Evolutionary conservation across 2,113 vertebrate genomes (phyloP), one percentile per base, ranked within the genome.

Genomic region (Solenodon paradoxus): DNA sequence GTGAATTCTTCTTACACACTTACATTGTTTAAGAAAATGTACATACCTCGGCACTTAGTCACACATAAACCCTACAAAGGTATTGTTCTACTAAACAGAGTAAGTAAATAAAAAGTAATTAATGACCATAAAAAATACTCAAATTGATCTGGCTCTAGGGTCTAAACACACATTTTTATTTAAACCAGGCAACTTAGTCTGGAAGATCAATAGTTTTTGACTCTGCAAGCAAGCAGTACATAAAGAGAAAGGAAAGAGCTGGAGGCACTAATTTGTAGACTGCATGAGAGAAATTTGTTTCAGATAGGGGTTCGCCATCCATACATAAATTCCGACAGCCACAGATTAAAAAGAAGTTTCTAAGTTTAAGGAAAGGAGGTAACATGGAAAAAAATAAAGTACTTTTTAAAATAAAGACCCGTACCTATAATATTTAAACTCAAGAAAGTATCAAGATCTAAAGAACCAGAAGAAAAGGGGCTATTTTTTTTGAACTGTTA

Each of bases 311-410:
- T 63, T 53, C 92, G 42, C n/a, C 17, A 87, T 35, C 35, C 8
- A 51, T 79, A 69, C 68, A 61, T 16, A 47, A 82, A 87, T n/a
- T 30, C 38, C 79, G 55, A 45, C 42, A 72, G 47, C 74, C 26
- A 84, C 17, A 81, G 16, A 79, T 35, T 66, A 75, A 51, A 63
- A 86, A 71, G 19, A 71, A 16, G 42, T 89, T 45, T 40, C 9
- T 77, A 28, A 77, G 88, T 32, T 88, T 92, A 90, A 94, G 49
- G 11, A 75, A 85, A 89, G 86, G 38, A 77, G 28, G 28, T n/a
- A n/a, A n/a, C n/a, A 19, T 32, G 20, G 47, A 78, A 59, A 26
- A n/a, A n/a, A n/a, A n/a, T n/a, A n/a, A 78, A 74, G 22, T 53
- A 57, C 22, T 63, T 77, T 75, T 26, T 3, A 45, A 72, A 94